These are phyloP conservation scores for Tribolium castaneum DNA, from an alignment of 1,140 invertebrate species.

Conservation along the genomic window DNA sequence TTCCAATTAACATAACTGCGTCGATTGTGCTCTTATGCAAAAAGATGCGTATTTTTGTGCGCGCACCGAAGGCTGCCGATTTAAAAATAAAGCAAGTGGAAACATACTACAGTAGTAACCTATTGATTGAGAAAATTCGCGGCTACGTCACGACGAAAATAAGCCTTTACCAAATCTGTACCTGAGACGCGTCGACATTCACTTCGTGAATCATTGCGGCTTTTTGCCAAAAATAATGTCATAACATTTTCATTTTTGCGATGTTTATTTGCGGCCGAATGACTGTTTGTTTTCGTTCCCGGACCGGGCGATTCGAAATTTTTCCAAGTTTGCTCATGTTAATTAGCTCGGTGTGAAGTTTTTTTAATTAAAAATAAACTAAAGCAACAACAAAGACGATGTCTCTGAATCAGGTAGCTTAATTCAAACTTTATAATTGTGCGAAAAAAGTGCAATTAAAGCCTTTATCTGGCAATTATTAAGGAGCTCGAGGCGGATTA, in stretches of 20 bases:
- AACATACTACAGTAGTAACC: constrained; percentile 36
- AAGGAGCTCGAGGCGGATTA: background rate
- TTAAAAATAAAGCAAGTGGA: constrained; percentile 31
- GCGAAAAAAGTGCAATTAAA: constrained; percentile 22
- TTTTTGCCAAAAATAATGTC: constrained; percentile 33
- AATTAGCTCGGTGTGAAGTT: background rate
- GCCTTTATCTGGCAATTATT: constrained; percentile 30
- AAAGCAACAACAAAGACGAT: constrained; percentile 24
- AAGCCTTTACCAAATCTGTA: constrained; percentile 43
- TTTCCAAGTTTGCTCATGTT: background rate
- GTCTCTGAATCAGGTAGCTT: constrained; percentile 16
- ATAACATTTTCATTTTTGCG: constrained; percentile 30
- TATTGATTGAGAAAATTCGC: constrained; percentile 25
- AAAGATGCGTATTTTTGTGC: background rate
- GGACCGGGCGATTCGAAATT: too few relatives aligned
- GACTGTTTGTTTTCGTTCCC: background rate
- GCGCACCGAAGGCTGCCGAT: constrained; percentile 1
- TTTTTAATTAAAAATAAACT: constrained; percentile 30
- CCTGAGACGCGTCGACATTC: constrained; percentile 28
- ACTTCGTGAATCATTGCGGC: constrained; percentile 11
- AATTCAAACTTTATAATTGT: constrained; percentile 17
- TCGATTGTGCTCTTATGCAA: background rate
- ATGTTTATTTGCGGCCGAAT: constrained; percentile 17
- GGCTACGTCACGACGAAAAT: constrained; percentile 22
- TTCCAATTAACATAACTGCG: background rate